Evolutionary conservation across 2,888 invertebrate genomes (phyloP).

Genomic region (Trisateles emortualis): DNA sequence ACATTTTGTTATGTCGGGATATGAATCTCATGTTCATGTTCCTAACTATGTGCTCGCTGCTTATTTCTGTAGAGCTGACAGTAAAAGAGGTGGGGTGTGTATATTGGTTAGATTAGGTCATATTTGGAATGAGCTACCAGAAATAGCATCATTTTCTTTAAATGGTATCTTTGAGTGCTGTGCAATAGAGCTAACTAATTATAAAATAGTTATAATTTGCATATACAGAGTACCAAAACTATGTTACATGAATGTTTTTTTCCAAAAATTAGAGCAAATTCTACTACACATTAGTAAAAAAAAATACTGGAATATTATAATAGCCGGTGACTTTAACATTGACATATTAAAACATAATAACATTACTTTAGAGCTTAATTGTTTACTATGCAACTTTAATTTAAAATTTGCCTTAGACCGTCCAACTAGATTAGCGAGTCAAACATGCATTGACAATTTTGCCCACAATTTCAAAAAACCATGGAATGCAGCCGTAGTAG

Average conservation of each 20-base stretch:
- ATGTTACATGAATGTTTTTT: background rate
- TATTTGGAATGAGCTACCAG: background rate
- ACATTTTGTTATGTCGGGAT: background rate
- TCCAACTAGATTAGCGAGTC: constrained; percentile 1
- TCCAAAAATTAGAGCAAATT: background rate
- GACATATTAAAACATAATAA: background rate
- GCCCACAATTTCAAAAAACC: background rate
- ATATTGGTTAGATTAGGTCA: background rate
- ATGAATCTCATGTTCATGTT: background rate
- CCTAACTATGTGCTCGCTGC: constrained; percentile 1
- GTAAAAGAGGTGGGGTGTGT: constrained; percentile 3
- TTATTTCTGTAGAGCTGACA: background rate
- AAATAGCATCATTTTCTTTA: background rate
- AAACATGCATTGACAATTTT: constrained; percentile 1
- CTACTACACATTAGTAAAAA: background rate
- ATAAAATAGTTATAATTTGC: background rate
- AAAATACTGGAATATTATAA: background rate
- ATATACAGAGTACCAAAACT: background rate
- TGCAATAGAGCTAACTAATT: background rate
- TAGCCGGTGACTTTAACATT: background rate
- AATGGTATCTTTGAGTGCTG: background rate
- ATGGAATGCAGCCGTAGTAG: background rate
- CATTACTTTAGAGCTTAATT: background rate
- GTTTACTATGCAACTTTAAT: background rate
- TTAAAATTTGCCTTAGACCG: background rate